These are phyloP conservation scores for Pangasius mekongensis DNA, from an alignment of 2,797 vertebrate genomes.

Conservation along the genomic window DNA sequence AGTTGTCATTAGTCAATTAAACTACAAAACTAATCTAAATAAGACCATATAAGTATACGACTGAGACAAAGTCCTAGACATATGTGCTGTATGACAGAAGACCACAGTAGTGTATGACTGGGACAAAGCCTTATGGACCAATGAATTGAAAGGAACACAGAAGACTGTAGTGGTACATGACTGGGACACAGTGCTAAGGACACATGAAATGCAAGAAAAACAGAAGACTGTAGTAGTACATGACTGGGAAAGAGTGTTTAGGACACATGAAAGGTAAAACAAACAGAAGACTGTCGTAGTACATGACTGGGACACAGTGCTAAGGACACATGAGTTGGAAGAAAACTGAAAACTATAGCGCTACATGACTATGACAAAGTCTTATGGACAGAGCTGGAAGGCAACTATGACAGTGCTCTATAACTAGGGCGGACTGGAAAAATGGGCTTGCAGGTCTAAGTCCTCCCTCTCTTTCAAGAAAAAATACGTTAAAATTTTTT, in stretches of 20 bases:
- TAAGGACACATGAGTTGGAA: neutral
- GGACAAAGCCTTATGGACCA: neutral
- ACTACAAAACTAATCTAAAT: too few species aligned
- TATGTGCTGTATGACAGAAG: neutral
- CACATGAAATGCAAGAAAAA: neutral
- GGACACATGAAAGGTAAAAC: neutral
- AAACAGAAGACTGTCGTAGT: neutral
- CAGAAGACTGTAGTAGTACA: neutral
- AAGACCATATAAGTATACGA: too few species aligned
- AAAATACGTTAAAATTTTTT: neutral
- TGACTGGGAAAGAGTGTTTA: neutral
- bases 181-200: neutral
- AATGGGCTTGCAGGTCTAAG: neutral
- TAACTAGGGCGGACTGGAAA: neutral
- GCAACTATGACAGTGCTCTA: neutral
- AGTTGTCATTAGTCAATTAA: too few species aligned
- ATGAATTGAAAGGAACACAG: neutral
- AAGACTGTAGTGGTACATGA: neutral
- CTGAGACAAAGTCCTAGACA: too few species aligned
- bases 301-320: neutral
- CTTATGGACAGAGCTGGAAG: neutral
- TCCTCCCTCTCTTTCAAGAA: neutral
- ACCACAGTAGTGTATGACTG: neutral
- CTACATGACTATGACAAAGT: neutral
- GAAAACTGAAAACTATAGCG: too few species aligned